These are phyloP conservation scores for Gila orcuttii DNA, from an alignment of 2,113 vertebrate genomes.

Conservation along the genomic window DNA sequence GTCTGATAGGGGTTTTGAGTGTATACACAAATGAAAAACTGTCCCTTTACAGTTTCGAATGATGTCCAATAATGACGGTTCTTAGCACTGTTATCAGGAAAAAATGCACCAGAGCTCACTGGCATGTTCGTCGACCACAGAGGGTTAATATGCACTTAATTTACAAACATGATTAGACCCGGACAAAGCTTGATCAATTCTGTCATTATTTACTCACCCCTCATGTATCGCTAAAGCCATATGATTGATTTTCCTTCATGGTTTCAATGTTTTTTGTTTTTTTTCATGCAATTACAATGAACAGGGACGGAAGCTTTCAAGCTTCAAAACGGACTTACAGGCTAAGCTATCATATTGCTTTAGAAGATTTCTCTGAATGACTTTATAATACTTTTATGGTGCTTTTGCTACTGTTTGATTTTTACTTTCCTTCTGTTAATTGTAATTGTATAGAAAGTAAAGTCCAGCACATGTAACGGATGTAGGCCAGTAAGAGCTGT, in stretches of 20 bases:
- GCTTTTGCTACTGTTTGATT: background rate
- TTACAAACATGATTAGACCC: background rate
- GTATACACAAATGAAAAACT: no score
- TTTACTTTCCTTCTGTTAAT: background rate
- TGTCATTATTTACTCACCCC: background rate
- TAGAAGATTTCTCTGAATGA: no score
- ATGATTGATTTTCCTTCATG: background rate
- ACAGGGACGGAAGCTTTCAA: background rate
- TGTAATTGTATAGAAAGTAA: background rate
- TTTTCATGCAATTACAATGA: background rate
- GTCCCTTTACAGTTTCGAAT: no score
- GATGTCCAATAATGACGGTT: no score
- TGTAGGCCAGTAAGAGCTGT: no score
- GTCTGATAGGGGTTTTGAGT: no score
- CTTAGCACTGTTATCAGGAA: no score
- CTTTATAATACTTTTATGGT: background rate
- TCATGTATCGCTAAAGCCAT: background rate
- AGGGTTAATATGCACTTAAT: background rate
- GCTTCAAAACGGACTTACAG: background rate
- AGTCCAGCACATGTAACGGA: background rate
- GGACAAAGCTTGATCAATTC: background rate
- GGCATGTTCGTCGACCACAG: no score
- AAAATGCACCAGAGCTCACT: no score
- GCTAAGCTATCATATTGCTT: background rate
- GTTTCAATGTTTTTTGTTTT: background rate